phyloP scores from a whole-genome alignment of 2,888 invertebrate species.

The Gari tellinella region DNA sequence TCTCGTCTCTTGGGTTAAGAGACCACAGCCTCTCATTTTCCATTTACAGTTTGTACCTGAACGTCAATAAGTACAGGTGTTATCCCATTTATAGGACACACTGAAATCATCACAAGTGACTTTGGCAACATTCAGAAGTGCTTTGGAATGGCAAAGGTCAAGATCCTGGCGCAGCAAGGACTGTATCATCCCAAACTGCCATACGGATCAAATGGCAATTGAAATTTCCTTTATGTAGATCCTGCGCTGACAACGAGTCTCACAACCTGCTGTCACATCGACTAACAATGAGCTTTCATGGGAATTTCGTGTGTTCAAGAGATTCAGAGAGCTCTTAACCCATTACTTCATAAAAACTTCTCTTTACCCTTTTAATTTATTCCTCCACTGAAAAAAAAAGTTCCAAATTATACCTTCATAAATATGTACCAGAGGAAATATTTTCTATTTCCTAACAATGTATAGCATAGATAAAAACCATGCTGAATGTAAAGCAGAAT shows the following conservation, averaged over 20 bases:
- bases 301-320: slow-evolving; percentile 82
- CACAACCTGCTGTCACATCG: slow-evolving; percentile 73
- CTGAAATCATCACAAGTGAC: slow-evolving; percentile 56
- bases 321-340: slow-evolving; percentile 74
- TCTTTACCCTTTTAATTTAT: too few relatives aligned
- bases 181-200: slow-evolving; percentile 80
- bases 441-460: too few relatives aligned
- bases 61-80: slow-evolving; percentile 59
- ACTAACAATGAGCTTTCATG: slow-evolving; percentile 64
- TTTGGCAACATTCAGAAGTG: slow-evolving; percentile 55
- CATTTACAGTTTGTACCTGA: slow-evolving; percentile 66
- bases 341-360: too few relatives aligned
- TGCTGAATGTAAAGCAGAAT: too few relatives aligned
- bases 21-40: too few relatives aligned
- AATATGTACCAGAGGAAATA: too few relatives aligned
- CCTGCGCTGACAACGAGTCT: slow-evolving; percentile 62
- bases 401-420: too few relatives aligned
- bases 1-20: too few relatives aligned
- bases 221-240: slow-evolving; percentile 80
- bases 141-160: slow-evolving; percentile 69
- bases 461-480: too few relatives aligned
- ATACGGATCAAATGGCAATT: slow-evolving; percentile 65
- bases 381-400: too few relatives aligned
- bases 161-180: slow-evolving; percentile 64
- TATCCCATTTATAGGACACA: slow-evolving; percentile 69